These are phyloP conservation scores for Lathamus discolor DNA, from an alignment of 2,113 vertebrate species.

Conservation along the genomic window DNA sequence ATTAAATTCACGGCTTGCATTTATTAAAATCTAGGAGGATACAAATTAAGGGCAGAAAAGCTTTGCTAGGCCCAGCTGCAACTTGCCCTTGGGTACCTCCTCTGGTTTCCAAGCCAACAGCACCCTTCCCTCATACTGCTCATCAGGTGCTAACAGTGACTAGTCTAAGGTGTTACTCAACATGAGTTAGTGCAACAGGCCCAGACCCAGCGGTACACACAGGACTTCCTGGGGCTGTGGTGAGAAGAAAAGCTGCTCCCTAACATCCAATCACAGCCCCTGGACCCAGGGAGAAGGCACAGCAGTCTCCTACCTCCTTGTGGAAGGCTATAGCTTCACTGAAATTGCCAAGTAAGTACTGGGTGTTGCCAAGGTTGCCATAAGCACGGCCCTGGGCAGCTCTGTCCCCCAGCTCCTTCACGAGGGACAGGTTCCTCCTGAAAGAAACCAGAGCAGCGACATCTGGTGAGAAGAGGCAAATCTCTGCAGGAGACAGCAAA, in stretches of 20 bases:
- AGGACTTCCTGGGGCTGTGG: not conserved
- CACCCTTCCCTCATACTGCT: not conserved
- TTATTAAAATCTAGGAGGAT: constrained; percentile 20
- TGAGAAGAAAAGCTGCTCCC: not conserved
- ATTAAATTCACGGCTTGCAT: constrained; percentile 42
- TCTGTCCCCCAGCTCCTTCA: constrained; percentile 93
- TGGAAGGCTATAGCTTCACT: constrained; percentile 91
- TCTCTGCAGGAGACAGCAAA: rapidly evolving
- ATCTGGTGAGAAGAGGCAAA: not conserved
- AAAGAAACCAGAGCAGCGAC: not conserved
- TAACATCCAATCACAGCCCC: not conserved
- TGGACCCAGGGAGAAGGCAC: too few species aligned
- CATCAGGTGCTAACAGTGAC: not conserved
- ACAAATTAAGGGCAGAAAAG: constrained; percentile 34
- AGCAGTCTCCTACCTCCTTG: constrained; percentile 82
- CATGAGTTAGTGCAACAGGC: not conserved
- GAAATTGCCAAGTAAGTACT: constrained; percentile 95
- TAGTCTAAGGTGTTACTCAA: not conserved
- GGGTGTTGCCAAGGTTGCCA: constrained; percentile 96
- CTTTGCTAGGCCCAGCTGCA: constrained; percentile 4
- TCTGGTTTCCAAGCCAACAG: constrained; percentile 37
- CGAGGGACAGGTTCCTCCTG: constrained; percentile 93
- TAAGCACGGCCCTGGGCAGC: constrained; percentile 94
- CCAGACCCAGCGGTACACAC: not conserved
- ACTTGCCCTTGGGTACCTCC: not conserved